These are phyloP conservation scores for Anas platyrhynchos DNA, from an alignment of 2,113 vertebrate species.

Conservation along the genomic window DNA sequence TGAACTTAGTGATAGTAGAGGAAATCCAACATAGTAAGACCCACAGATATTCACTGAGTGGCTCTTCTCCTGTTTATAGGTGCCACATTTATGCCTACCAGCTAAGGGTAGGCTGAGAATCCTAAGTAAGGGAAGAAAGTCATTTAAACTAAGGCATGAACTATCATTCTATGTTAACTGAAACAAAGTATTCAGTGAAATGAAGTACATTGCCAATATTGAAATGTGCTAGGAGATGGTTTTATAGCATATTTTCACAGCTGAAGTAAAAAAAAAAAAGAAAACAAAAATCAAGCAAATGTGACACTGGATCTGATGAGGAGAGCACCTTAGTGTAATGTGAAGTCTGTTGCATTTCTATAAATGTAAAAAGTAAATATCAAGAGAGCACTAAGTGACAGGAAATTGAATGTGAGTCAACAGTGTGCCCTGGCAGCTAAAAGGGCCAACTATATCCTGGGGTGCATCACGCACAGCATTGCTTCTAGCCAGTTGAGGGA, in stretches of 20 bases:
- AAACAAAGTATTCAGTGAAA: background rate
- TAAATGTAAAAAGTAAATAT: background rate
- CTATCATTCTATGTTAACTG: background rate
- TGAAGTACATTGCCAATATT: background rate
- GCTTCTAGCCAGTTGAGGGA: background rate
- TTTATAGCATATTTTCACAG: background rate
- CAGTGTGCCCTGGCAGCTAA: background rate
- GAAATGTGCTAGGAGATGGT: background rate
- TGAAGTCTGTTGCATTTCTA: background rate
- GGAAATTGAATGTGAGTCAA: background rate
- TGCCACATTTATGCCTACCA: background rate
- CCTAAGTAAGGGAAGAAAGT: background rate
- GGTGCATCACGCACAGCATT: background rate
- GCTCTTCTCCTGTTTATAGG: background rate
- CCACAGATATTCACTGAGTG: background rate
- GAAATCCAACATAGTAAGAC: background rate
- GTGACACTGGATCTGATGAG: background rate
- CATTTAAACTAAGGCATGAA: background rate
- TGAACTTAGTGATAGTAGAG: background rate
- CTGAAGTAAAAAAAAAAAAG: background rate
- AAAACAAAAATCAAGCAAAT: background rate
- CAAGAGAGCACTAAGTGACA: background rate
- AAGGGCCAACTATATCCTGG: background rate
- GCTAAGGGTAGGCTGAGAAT: background rate
- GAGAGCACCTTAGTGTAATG: background rate